Evolutionary conservation across 1,140 invertebrate genomes (phyloP), one percentile per base, ranked within the genome.

Genomic region (Pectinophora gossypiella): DNA sequence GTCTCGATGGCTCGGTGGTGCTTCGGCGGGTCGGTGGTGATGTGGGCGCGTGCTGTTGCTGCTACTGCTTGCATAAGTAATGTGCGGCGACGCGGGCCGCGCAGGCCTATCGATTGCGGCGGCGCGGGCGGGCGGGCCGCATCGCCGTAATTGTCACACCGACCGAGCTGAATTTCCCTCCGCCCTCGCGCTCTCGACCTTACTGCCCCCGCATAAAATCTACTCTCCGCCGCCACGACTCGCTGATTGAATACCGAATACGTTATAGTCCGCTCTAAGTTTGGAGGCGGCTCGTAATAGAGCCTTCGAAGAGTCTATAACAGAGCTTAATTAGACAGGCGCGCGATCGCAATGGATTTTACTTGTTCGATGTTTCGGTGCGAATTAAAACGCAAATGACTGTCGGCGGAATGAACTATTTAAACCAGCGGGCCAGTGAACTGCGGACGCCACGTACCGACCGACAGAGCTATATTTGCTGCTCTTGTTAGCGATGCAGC

Each of bases 291-390:
- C 74, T 79, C 76, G 81, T 87, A 87, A 87, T 83, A 84, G 84
- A 87, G 80, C 76, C 83, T 85, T 81, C 81, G 84, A 80, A 83
- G 74, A 87, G 80, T 80, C 83, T 86, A 87, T 87, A 81, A 85
- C 84, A 85, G 76, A 82, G 79, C 79, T 78, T 87, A 87, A 87
- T 87, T 82, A 87, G 84, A 87, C 84, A 85, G 80, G 72, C 84
- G 79, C 70, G 68, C 68, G 69, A 79, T 81, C 69, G 66, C 78
- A 75, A 85, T 87, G 81, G 84, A 84, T 76, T 87, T 85, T 84
- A 79, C 84, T 87, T 81, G 84, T 87, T 72, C 67, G 51, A 66
- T 76, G 68, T 76, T 80, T 76, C 64, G 57, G 57, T 45, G 51
- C 54, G 58, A 79, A 72, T 73, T 72, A 66, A 72, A 62, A 59